Base-by-base conservation (phyloP, 1,140 invertebrate species). In the Drosophila littoralis region DNA sequence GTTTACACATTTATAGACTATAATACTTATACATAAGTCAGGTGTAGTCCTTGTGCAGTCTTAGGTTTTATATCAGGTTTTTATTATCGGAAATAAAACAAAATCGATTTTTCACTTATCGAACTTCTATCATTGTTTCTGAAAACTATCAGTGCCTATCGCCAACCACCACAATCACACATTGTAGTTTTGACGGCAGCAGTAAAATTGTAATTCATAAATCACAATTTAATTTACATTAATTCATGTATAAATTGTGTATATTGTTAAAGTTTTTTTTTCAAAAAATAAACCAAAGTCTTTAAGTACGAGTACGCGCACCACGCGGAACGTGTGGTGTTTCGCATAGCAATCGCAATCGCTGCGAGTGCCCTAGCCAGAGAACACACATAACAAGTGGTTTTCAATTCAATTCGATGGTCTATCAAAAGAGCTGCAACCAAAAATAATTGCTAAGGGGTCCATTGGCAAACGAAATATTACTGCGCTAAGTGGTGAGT, bases 361-460 rank as follows among this genome's bases (percentile, higher is more conserved):
- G 65, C 57, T 74, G 52, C 61, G 61, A 64, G 48, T 65, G 28
- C 68, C 51, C 60, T 57, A 15, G 61, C 59, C 59, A 71, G 22
- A 22, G 67, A 71, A 79, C 54, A 79, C 71, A 77, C 77, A 83
- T 86, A 86, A 86, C 83, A 86, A 86, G 83, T 86, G 83, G 83
- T 86, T 86, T 88, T 74, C 65, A 66, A 46, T 64, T 75, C 67
- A 55, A 48, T 69, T 66, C 22, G 61, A 67, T 45, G 71, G 60
- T 69, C 52, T 71, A 73, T 54, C 40, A 73, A 43, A 63, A 73
- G 63, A 58, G 66, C 81, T 71, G 72, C 70, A 75, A 54, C 70
- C 43, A 48, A 48, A 71, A 61, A 58, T 68, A 35, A 55, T 60
- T 52, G 50, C 50, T 66, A 67, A 28, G 36, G 32, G 40, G 46